phyloP scores from a whole-genome alignment of 1,140 invertebrate genomes.

The Pomacea maculata region DNA sequence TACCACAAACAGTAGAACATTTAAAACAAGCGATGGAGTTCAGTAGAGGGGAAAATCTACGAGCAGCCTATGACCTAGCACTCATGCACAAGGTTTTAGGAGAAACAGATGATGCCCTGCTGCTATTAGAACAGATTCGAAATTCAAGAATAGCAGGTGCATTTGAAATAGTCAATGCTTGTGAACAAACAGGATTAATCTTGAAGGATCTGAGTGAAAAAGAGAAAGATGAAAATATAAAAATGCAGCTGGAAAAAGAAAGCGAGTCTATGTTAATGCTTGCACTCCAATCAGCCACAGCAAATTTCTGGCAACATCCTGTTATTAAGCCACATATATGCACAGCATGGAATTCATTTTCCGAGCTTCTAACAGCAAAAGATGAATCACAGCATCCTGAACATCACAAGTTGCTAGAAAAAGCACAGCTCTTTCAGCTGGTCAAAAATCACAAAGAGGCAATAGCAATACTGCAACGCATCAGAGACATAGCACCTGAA shows the following conservation, averaged over 20 bases:
- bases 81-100: neutral
- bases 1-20: neutral
- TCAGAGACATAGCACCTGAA: slow-evolving; percentile 1
- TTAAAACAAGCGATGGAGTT: neutral
- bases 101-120: neutral
- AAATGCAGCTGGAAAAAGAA: neutral
- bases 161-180: neutral
- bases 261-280: slow-evolving; percentile 9
- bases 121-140: neutral
- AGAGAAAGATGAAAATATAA: neutral
- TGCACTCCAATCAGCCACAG: slow-evolving; percentile 1
- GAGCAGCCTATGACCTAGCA: slow-evolving; percentile 10
- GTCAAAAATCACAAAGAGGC: slow-evolving; percentile 1
- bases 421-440: slow-evolving; percentile 3
- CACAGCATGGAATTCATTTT: slow-evolving; percentile 16
- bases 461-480: neutral
- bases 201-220: neutral
- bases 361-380: neutral
- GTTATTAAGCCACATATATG: neutral
- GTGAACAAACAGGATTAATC: slow-evolving; percentile 12
- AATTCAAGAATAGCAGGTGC: neutral
- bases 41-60: slow-evolving; percentile 13
- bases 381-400: neutral
- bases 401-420: neutral
- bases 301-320: neutral